phyloP scores from a whole-genome alignment of 2,113 vertebrate genomes.

The Ceratotherium simum region DNA sequence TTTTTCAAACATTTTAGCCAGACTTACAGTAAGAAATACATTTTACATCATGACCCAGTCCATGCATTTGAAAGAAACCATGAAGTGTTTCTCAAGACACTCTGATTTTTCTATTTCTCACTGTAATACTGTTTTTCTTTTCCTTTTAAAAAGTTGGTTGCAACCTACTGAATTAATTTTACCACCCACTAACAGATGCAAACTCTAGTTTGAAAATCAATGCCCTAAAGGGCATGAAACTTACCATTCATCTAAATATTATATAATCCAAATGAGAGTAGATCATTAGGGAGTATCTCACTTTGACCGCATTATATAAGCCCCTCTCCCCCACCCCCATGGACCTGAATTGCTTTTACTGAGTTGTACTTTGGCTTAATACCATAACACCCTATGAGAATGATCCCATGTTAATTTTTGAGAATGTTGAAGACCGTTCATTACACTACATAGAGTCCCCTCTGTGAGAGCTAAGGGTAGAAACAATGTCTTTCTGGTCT shows the following conservation, averaged over 20 bases:
- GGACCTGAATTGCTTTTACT: not conserved
- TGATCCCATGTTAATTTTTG: not conserved
- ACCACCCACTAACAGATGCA: not conserved
- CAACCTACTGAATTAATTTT: not conserved
- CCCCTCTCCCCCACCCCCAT: too few species aligned
- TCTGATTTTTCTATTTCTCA: constrained; percentile 10
- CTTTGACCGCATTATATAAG: not conserved
- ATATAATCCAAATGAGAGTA: not conserved
- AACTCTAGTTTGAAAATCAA: not conserved
- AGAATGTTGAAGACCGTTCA: not conserved
- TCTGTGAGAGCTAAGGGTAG: not conserved
- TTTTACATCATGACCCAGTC: not conserved
- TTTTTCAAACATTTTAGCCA: constrained; percentile 6
- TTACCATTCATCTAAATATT: constrained; percentile 2
- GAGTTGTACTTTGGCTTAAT: not conserved
- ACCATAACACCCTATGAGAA: not conserved
- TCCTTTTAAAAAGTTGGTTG: not conserved
- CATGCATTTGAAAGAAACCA: constrained; percentile 21
- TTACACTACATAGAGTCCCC: not conserved
- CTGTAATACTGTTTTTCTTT: not conserved
- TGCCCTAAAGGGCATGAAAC: not conserved
- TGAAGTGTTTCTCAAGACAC: not conserved
- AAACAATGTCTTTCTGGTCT: not conserved
- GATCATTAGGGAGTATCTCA: not conserved
- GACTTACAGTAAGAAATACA: not conserved